Base-by-base conservation (phyloP, 2,888 invertebrate species). In the Drosophila seclusa region DNA sequence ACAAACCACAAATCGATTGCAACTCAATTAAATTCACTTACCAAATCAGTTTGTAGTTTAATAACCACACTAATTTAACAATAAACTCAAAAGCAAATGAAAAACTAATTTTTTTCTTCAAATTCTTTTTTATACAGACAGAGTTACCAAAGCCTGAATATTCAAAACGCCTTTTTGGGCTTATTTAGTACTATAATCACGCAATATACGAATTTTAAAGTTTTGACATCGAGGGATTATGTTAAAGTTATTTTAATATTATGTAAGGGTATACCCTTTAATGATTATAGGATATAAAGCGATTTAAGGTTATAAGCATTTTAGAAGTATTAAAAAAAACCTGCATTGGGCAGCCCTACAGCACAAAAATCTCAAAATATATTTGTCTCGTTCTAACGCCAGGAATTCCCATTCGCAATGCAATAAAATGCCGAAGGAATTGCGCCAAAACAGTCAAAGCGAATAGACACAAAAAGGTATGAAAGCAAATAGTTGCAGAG, bases 381-480 rank as follows among this genome's bases (percentile, higher is more conserved):
- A 76, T 49, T 62, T 21, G 52, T 78, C 78, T 65, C 80, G 38
- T 59, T 78, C 80, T 65, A 18, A 58, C 80, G 45, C n/a, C 13
- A 45, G 27, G 24, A 65, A 66, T 63, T 64, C 36, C 36, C 63
- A 73, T 63, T 64, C 68, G 53, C 54, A 57, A 64, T 61, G 52
- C 57, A 81, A 74, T 57, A 74, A 76, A 80, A 75, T 49, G 75
- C 69, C 68, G 73, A 73, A 68, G 36, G 69, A 87, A 87, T 89
- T 83, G 91, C 91, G 91, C 91, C 91, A 91, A 91, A 91, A 88
- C 68, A 86, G 86, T 83, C 87, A 71, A 81, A 75, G 68, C 50
- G 36, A 67, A 69, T 66, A 66, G 59, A 76, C 79, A 80, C 71
- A 68, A 36, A n/a, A 63, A 69, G 53, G 52, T 32, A 53, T 18